Evolutionary conservation across 2,888 invertebrate species (phyloP), one percentile per base, ranked within the genome.

Genomic region (Euplexia lucipara): DNA sequence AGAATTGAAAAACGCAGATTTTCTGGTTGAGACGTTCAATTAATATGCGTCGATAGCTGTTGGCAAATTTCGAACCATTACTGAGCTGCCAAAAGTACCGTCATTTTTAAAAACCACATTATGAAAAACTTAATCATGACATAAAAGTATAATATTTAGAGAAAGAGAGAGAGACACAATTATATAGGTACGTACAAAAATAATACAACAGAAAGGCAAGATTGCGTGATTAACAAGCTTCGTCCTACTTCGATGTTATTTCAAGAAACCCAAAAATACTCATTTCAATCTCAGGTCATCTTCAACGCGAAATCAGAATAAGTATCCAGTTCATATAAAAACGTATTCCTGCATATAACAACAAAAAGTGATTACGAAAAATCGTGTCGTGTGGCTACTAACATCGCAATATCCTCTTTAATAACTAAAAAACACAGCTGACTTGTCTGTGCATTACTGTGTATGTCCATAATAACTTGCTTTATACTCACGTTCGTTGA

Each of bases 401-500:
- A 47, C 51, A 62, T 45, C 22, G 56, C 63, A 69, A 69, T 69
- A 61, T 49, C 32, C 16, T 59, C 48, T 65, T 47, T 58, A 51
- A 20, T 22, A 47, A 48, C 61, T 54, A 66, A 76, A 70, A 76
- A 62, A 75, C 48, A 66, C 65, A 70, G 65, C 51, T 75, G 66
- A 70, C 49, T 60, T 57, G 60, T 51, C 45, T 74, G 56, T 70
- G 30, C 62, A 53, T 37, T 62, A 77, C 76, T 66, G 58, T 66
- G 20, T 65, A 2, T 73, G 70, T 73, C 75, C 69, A 72, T 73
- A 82, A 81, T 79, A 83, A 83, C 85, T 87, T 85, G 85, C 86
- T 81, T 83, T 85, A 85, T 86, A 83, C 83, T 82, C 81, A 82
- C 83, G 81, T 75, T 70, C 78, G 70, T 82, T 88, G 89, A 89